Base-by-base conservation (phyloP, 2,888 invertebrate species). In the Drosophila hamatofila region DNA sequence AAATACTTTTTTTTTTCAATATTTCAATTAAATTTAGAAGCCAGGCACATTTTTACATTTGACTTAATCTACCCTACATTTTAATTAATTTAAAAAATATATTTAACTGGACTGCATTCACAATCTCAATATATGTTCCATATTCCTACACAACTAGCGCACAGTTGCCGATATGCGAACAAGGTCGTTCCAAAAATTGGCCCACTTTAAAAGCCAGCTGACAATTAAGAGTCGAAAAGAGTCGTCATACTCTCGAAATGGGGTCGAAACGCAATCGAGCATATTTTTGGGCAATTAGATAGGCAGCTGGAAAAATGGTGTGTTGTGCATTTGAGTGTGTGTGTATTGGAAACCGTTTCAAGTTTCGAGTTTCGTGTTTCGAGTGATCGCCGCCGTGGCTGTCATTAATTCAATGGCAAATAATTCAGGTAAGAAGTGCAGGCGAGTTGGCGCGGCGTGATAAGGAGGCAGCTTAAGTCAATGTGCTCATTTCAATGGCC, bases 401-500 rank as follows among this genome's bases (percentile, higher is more conserved):
- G 66, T 56, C 67, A 73, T 76, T 69, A 61, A 78, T 61, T 58
- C 78, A 76, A 76, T 72, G 49, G 78, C 66, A 66, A 66, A 71
- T 83, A 73, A 86, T 83, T 76, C 70, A 78, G 62, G 41, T 46
- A 56, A 51, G 64, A 78, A 61, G 64, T 66, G 83, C 85, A 81
- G 74, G 65, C 80, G 82, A 72, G 71, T 49, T 49, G 46, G 44
- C 33, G 75, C 54, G 68, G 67, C 75, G 78, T 71, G 75, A 73
- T 83, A 71, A 83, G 78, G 74, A 52, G 82, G 82, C 77, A 79
- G 80, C 67, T 63, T 77, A 78, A 87, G 83, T 87, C 83, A 83
- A 82, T 83, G 83, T 83, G 83, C 83, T 84, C 88, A 83, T 87
- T 84, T 88, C 77, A 81, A 81, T 84, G 81, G 57, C 55, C 61